Evolutionary conservation across 2,797 vertebrate species (phyloP).

Genomic region (Lutra lutra): DNA sequence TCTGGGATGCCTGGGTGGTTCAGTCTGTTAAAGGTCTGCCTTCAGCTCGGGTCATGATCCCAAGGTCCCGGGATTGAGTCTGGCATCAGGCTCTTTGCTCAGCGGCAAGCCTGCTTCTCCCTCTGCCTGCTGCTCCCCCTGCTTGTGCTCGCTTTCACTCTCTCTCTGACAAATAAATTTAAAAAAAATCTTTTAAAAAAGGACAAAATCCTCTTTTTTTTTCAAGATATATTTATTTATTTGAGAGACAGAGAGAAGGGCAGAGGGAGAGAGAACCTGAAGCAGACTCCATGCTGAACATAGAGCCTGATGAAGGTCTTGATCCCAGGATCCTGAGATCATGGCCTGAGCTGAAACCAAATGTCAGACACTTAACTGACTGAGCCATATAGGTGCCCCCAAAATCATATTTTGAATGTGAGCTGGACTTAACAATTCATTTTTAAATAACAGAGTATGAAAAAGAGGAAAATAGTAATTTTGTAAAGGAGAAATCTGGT

Average conservation of each 20-base stretch:
- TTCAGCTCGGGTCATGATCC: no score
- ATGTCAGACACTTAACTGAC: not conserved
- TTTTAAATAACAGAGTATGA: not conserved
- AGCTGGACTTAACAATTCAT: not conserved
- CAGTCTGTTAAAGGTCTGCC: no score
- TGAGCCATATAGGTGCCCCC: not conserved
- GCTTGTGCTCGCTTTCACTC: no score
- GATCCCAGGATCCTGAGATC: not conserved
- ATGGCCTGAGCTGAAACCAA: not conserved
- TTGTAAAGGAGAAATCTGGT: not conserved
- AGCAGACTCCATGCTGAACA: not conserved
- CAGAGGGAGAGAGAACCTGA: not conserved
- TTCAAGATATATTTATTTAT: not conserved
- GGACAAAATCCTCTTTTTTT: not conserved
- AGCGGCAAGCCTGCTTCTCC: no score
- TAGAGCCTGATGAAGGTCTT: not conserved
- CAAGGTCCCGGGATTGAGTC: no score
- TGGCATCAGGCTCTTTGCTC: no score
- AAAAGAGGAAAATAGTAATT: not conserved
- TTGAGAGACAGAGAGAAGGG: not conserved
- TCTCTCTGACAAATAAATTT: no score
- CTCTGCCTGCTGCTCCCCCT: no score
- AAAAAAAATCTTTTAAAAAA: not conserved
- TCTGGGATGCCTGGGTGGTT: no score
- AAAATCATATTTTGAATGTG: not conserved